A percentile compares a stretch with the other conserved stretches of the same genome.
Conservation (phyloP, 2,113 vertebrate genomes). For the Lates calcarifer region DNA sequence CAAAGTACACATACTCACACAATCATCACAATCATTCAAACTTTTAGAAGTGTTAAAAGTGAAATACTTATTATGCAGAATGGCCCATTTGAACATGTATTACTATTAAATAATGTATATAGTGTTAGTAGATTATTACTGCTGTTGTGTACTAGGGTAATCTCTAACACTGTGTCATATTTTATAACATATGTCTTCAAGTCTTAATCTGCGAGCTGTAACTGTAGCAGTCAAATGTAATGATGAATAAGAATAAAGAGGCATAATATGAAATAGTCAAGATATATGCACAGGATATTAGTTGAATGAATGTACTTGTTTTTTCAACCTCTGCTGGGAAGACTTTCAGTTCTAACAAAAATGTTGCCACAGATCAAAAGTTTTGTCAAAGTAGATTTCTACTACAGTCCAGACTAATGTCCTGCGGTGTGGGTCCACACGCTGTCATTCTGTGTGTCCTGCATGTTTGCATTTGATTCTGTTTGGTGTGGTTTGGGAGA, state of each 20-base stretch:
- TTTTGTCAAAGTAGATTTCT: background rate
- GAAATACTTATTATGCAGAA: too few relatives aligned
- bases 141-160: background rate
- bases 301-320: background rate
- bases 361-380: background rate
- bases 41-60: background rate
- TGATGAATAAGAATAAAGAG: too few relatives aligned
- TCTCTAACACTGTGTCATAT: too few relatives aligned
- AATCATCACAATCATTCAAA: background rate
- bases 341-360: too few relatives aligned
- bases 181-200: too few relatives aligned
- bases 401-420: background rate
- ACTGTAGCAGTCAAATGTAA: too few relatives aligned
- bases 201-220: too few relatives aligned
- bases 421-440: conserved; percentile 4
- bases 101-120: background rate
- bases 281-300: too few relatives aligned
- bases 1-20: background rate
- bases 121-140: background rate
- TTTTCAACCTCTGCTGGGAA: background rate
- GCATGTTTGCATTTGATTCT: background rate
- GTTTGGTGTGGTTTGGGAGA: conserved; percentile 5
- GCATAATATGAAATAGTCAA: too few relatives aligned
- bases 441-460: conserved; percentile 8
- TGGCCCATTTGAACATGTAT: too few relatives aligned